These are phyloP conservation scores for Epinotia ramella DNA, from an alignment of 2,888 invertebrate genomes.

Conservation along the genomic window DNA sequence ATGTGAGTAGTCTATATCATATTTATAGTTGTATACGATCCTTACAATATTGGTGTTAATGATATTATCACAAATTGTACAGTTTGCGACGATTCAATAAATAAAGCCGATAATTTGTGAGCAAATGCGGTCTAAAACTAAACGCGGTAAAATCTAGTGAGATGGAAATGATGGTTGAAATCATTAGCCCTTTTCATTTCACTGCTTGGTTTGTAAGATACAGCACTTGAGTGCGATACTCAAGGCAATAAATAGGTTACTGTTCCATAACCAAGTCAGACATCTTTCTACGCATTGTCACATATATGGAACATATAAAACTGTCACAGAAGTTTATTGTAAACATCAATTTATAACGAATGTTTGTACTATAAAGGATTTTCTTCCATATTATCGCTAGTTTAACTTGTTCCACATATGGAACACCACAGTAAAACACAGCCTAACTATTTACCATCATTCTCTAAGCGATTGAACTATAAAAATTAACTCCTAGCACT, in stretches of 20 bases:
- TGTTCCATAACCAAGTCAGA: background rate
- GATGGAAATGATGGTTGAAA: slow-evolving; percentile 19
- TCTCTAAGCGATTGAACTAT: slow-evolving; percentile 19
- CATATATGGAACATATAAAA: slow-evolving; percentile 15
- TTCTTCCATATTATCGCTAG: background rate
- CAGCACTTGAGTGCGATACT: no score
- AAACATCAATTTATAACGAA: slow-evolving; percentile 6
- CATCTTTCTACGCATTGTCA: no score
- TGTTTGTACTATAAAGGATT: slow-evolving; percentile 17
- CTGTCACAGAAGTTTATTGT: slow-evolving; percentile 10
- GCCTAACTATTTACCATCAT: slow-evolving; percentile 17
- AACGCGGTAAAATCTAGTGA: slow-evolving; percentile 31
- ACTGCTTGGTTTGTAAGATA: background rate
- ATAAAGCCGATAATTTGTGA: slow-evolving; percentile 40
- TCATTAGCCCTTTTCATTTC: background rate
- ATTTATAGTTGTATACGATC: slow-evolving; percentile 15
- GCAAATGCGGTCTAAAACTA: slow-evolving; percentile 42
- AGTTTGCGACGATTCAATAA: slow-evolving; percentile 34
- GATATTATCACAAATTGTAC: slow-evolving; percentile 42
- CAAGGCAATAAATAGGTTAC: background rate
- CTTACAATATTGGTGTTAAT: slow-evolving; percentile 38
- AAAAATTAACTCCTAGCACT: slow-evolving; percentile 61
- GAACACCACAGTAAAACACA: background rate
- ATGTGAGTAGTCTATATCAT: slow-evolving; percentile 43
- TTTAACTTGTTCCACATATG: background rate